These are phyloP conservation scores for Cyclina sinensis DNA, from an alignment of 1,140 invertebrate species.

Conservation along the genomic window DNA sequence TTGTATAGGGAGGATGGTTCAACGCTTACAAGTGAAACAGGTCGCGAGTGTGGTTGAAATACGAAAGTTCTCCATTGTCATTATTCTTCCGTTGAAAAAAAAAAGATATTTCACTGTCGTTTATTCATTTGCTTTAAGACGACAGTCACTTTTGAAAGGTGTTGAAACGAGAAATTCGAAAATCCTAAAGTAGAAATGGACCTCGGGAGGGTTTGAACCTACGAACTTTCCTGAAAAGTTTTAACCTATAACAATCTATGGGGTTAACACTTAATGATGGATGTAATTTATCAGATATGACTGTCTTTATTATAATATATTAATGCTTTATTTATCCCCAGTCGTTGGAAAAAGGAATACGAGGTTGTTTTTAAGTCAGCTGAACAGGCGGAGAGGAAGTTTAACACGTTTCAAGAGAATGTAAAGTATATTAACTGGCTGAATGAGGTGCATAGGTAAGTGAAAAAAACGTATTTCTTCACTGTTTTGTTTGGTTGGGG, in stretches of 20 bases:
- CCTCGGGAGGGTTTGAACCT: too few relatives aligned
- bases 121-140: too few relatives aligned
- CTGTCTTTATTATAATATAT: background rate
- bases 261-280: background rate
- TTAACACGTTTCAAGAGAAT: slow-evolving; percentile 75
- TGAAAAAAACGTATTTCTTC: too few relatives aligned
- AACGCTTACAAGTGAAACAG: too few relatives aligned
- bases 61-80: too few relatives aligned
- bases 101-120: too few relatives aligned
- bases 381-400: slow-evolving; percentile 62
- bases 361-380: slow-evolving; percentile 65
- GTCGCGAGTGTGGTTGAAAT: too few relatives aligned
- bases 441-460: slow-evolving; percentile 73
- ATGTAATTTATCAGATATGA: background rate
- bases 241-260: background rate
- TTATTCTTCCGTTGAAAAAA: too few relatives aligned
- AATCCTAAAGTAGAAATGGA: background rate
- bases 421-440: slow-evolving; percentile 72
- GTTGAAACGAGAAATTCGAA: background rate
- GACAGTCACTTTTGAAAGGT: too few relatives aligned
- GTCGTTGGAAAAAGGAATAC: slow-evolving; percentile 64
- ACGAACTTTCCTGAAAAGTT: too few relatives aligned
- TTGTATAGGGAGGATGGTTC: too few relatives aligned
- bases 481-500: background rate
- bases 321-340: slow-evolving; percentile 4